Evolutionary conservation across 2,888 invertebrate species (phyloP).

Genomic region (Mimachlamys varia): DNA sequence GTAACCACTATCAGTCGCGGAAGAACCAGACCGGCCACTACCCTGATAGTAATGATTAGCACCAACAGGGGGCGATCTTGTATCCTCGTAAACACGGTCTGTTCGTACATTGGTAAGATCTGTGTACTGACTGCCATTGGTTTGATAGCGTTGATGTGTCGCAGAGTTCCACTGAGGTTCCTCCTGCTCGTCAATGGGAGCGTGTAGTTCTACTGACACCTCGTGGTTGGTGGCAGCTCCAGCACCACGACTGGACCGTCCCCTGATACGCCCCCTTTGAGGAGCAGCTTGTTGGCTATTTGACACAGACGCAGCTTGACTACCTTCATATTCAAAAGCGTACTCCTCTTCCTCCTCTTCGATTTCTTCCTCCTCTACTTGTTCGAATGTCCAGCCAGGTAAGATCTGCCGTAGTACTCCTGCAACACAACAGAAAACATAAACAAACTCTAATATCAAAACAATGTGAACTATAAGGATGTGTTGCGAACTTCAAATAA

Average conservation of each 20-base stretch:
- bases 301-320: neutral
- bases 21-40: conserved; percentile 63
- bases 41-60: conserved; percentile 60
- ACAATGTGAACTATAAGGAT: too few relatives aligned
- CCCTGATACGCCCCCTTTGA: conserved; percentile 38
- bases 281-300: neutral
- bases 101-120: neutral
- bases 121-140: neutral
- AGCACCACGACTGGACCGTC: conserved; percentile 53
- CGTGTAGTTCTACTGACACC: conserved; percentile 62
- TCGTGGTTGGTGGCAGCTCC: conserved; percentile 47
- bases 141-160: neutral
- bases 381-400: conserved; percentile 45
- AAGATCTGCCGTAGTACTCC: conserved; percentile 7
- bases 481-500: too few relatives aligned
- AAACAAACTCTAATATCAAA: too few relatives aligned
- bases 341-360: conserved; percentile 37
- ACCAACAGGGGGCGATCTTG: neutral
- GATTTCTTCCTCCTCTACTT: conserved; percentile 44
- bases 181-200: conserved; percentile 43
- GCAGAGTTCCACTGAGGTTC: conserved; percentile 43
- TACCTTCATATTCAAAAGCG: conserved; percentile 21
- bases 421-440: neutral
- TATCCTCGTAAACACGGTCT: neutral
- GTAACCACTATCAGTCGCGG: conserved; percentile 64